Base-by-base conservation (phyloP, 2,888 invertebrate species). In the Aproaerema taeniolella region DNA sequence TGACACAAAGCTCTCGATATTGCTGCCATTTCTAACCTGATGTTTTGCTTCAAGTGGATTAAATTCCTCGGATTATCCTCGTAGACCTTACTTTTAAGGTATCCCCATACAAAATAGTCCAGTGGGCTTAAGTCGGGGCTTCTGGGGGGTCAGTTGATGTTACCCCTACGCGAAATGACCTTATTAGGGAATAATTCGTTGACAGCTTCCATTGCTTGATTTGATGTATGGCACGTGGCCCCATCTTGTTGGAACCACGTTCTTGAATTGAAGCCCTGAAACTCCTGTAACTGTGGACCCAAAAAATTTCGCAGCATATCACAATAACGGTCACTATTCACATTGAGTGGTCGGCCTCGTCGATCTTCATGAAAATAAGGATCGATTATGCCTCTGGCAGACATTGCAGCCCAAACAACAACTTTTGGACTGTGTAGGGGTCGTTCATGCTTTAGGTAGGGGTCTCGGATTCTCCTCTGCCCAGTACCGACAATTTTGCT, bases 201-300 rank as follows among this genome's bases (percentile, higher is more conserved):
- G 15, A 46, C 33, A n/a, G 40, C 40, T 12, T 32, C 14, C 42
- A 50, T 20, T 13, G 49, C 40, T 9, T 20, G 35, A 14, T 42
- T 46, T 11, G 47, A 41, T 14, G 53, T 55, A 37, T 50, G 50
- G 12, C 25, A 38, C 8, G 52, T 50, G 7, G 52, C 47, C 24
- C 46, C 49, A 44, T 47, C 46, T 38, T 47, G 52, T 34, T 52
- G 49, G 42, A 50, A 44, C 43, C 42, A 46, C 7, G 46, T 49
- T 9, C 15, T 31, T 2, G 30, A 4, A 11, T 30, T 30, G 11
- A 8, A 2, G 10, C 10, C 12, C 12, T 12, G 10, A 12, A 12
- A 30, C 3, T 8, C 12, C 11, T 2, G 11, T 12, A 30, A 12
- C 11, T 30, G 11, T 30, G 30, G 30, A 11, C 11, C 13, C 30